Conservation (phyloP, 2,888 invertebrate genomes). For the Neoscelio sp. region DNA sequence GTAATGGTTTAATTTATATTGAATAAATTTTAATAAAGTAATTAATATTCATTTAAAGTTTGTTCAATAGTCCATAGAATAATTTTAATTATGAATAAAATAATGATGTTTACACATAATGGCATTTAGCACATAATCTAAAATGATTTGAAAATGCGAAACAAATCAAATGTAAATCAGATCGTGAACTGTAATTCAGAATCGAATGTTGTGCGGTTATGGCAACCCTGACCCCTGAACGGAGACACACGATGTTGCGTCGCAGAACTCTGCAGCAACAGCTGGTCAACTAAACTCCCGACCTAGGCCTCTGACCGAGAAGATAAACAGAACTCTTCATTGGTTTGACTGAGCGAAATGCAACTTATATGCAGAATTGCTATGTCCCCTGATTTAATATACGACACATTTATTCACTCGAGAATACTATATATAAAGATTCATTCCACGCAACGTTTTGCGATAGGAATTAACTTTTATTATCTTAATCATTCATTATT, state of each 20-base stretch:
- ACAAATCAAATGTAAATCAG: conserved; percentile 58
- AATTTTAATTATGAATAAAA: neutral
- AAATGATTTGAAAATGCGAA: conserved; percentile 19
- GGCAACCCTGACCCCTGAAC: conserved; percentile 67
- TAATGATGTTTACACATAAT: neutral
- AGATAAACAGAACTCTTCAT: conserved; percentile 67
- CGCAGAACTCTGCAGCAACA: conserved; percentile 64
- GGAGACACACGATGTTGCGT: conserved; percentile 63
- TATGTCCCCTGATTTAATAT: conserved; percentile 49
- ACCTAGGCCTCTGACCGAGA: conserved; percentile 72
- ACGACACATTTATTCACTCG: conserved; percentile 53
- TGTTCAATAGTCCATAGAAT: no score
- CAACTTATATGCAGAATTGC: conserved; percentile 56
- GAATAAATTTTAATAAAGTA: no score
- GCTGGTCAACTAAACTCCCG: conserved; percentile 68
- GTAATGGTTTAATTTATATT: no score
- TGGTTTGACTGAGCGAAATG: conserved; percentile 65
- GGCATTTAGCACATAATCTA: neutral
- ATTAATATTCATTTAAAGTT: no score
- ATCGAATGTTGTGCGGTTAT: conserved; percentile 60
- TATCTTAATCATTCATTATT: no score
- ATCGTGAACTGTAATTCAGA: conserved; percentile 40
- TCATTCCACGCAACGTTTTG: conserved; percentile 41
- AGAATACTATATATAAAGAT: conserved; percentile 59
- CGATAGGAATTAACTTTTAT: conserved; percentile 27